phyloP scores from a whole-genome alignment of 2,888 invertebrate species.

The Criorhina ranunculi region DNA sequence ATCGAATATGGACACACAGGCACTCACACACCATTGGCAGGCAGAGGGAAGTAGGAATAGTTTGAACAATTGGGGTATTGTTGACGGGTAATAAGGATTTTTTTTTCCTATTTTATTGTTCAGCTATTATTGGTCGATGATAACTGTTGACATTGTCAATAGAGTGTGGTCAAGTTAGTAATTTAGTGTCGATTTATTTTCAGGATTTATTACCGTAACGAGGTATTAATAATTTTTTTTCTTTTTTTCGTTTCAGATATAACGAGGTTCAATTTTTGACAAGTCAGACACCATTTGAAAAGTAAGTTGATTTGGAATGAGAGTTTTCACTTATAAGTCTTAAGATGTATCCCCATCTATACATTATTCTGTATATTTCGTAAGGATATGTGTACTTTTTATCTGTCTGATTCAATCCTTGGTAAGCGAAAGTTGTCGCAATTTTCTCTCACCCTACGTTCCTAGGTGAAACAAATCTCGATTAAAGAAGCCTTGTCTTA shows the following conservation, averaged over 20 bases:
- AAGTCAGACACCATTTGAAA: conserved; percentile 20
- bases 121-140: conserved; percentile 50
- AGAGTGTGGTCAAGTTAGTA: conserved; percentile 32
- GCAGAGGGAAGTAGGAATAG: conserved; percentile 5
- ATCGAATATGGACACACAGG: conserved; percentile 58
- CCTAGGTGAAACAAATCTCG: no score
- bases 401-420: no score
- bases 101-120: conserved; percentile 15
- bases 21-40: conserved; percentile 29
- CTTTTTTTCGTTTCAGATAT: conserved; percentile 46
- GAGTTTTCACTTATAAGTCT: no score
- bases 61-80: conserved; percentile 44
- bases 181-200: conserved; percentile 40
- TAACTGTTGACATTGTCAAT: conserved; percentile 55
- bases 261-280: neutral
- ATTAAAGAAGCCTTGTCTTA: no score
- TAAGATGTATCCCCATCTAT: no score
- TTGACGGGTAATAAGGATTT: conserved; percentile 52
- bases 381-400: no score
- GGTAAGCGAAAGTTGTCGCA: no score
- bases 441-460: no score
- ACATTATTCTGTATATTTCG: no score
- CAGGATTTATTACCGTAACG: conserved; percentile 4
- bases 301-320: conserved; percentile 10
- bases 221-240: conserved; percentile 12